These are phyloP conservation scores for Nyctalus aviator DNA, from an alignment of 2,797 vertebrate species.

Conservation along the genomic window DNA sequence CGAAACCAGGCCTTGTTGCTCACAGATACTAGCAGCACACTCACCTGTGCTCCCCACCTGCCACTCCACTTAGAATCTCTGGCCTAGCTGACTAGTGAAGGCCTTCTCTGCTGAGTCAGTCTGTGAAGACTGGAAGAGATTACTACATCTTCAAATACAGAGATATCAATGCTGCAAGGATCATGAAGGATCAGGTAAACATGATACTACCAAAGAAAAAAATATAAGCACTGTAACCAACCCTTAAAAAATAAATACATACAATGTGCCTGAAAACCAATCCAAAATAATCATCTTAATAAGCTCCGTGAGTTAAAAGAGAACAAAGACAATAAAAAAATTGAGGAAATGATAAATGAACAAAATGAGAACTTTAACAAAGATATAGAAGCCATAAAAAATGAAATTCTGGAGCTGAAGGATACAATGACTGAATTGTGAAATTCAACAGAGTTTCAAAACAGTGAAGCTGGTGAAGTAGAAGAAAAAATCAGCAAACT, in stretches of 20 bases:
- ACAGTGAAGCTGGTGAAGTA: background rate
- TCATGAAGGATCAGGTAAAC: background rate
- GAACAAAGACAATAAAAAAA: background rate
- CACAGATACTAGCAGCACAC: background rate
- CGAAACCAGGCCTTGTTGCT: background rate
- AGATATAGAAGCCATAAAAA: background rate
- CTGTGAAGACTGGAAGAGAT: background rate
- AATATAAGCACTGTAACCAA: background rate
- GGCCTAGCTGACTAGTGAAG: background rate
- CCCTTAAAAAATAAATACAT: background rate
- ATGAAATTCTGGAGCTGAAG: background rate
- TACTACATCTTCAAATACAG: background rate
- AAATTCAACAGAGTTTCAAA: background rate
- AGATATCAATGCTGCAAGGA: background rate
- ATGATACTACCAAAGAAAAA: background rate
- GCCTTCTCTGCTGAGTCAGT: background rate
- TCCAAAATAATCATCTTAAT: background rate
- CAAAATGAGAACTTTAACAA: background rate
- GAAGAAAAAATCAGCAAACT: background rate
- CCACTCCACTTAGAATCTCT: background rate
- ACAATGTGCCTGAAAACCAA: background rate
- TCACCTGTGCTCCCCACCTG: background rate
- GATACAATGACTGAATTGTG: background rate
- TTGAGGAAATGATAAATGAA: background rate
- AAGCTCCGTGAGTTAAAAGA: background rate